Evolutionary conservation across 1,140 invertebrate genomes (phyloP).

Genomic region (Solenopsis invicta): DNA sequence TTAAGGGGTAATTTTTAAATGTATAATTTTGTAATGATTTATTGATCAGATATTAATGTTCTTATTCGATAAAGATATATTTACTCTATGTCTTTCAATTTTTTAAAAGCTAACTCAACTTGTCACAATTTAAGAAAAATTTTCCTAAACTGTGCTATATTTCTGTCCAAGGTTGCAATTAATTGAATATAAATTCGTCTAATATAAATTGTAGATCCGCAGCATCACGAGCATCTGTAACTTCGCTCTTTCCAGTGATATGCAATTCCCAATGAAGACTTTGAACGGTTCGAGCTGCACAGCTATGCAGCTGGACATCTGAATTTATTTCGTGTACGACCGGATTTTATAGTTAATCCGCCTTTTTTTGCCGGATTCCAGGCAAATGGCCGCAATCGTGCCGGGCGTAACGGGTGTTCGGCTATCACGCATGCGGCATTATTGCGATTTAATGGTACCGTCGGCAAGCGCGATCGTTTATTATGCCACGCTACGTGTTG

Average conservation of each 20-base stretch:
- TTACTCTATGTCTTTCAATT: background rate
- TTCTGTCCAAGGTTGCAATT: background rate
- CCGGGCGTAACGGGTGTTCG: constrained; percentile 23
- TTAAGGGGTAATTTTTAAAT: background rate
- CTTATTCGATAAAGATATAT: background rate
- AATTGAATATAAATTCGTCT: constrained; percentile 10
- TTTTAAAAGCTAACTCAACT: background rate
- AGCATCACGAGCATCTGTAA: background rate
- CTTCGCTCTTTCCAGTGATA: background rate
- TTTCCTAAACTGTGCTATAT: background rate
- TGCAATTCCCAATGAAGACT: constrained; percentile 23
- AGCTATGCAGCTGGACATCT: background rate
- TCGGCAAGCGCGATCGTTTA: constrained; percentile 58
- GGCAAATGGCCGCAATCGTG: constrained; percentile 4
- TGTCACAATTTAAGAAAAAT: background rate
- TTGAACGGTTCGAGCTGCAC: background rate
- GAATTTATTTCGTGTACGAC: constrained; percentile 24
- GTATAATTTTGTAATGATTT: background rate
- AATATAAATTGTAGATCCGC: constrained; percentile 9
- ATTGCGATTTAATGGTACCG: constrained; percentile 57
- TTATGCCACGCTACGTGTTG: constrained; percentile 67
- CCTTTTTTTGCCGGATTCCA: constrained; percentile 4
- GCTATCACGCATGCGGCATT: constrained; percentile 45
- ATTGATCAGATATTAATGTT: background rate
- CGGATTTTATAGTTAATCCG: constrained; percentile 27